phyloP scores from a whole-genome alignment of 2,888 invertebrate species.

The Agrochola lychnidis region DNA sequence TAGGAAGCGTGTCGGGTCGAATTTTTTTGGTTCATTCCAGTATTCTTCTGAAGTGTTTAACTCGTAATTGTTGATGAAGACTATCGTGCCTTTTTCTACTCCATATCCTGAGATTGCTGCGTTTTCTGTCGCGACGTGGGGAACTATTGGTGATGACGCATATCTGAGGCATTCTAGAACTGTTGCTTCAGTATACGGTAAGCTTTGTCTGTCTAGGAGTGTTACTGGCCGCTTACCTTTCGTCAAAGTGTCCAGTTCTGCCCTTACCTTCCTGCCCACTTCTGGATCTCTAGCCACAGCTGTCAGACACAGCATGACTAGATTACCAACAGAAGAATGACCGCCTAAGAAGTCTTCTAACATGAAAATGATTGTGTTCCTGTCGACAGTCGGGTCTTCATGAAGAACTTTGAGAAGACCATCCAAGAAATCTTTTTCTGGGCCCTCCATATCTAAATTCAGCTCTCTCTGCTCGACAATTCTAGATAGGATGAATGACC shows the following conservation, averaged over 20 bases:
- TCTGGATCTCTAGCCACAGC: constrained; percentile 92
- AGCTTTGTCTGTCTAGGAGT: constrained; percentile 92
- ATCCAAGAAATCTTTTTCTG: constrained; percentile 95
- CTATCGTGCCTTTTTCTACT: constrained; percentile 94
- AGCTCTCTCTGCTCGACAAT: constrained; percentile 92
- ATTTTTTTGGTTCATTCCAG: constrained; percentile 93
- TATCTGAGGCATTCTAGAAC: constrained; percentile 95
- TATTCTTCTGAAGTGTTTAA: constrained; percentile 93
- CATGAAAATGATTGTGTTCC: constrained; percentile 95
- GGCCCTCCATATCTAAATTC: constrained; percentile 90
- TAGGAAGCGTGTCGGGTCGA: constrained; percentile 94
- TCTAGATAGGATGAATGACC: constrained; percentile 93
- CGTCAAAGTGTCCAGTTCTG: constrained; percentile 92
- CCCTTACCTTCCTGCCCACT: constrained; percentile 92
- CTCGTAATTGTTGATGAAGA: constrained; percentile 96
- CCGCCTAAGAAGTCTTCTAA: constrained; percentile 97
- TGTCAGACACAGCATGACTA: constrained; percentile 94
- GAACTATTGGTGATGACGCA: constrained; percentile 96
- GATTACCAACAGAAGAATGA: constrained; percentile 96
- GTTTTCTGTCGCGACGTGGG: constrained; percentile 95
- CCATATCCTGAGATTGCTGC: constrained; percentile 93
- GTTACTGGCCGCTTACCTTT: constrained; percentile 90
- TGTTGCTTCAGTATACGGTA: constrained; percentile 96
- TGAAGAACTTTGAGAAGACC: constrained; percentile 93
- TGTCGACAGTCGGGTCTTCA: constrained; percentile 92